Evolutionary conservation across 1,140 invertebrate genomes (phyloP), one percentile per base, ranked within the genome.

Genomic region (Apis florea): DNA sequence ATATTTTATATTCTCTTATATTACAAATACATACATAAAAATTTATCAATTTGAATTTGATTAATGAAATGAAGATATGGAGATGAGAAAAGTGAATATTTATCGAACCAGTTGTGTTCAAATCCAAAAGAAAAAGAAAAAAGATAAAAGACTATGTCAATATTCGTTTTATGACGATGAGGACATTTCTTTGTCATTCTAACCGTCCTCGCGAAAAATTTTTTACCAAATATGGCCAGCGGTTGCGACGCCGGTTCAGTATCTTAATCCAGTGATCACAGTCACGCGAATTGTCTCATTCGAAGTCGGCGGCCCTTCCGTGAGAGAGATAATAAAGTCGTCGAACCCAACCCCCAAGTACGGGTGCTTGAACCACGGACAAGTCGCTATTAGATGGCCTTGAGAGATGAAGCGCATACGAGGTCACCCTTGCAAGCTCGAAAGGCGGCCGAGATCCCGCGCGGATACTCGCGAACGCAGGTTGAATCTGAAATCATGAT

Each of bases 301-400:
- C 89, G 59, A 85, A 81, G 80, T 64, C 75, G 54, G 69, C 78
- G 19, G 77, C 66, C 58, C 79, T 84, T 61, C 67, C 71, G 71
- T 56, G 21, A 71, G 47, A 73, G 5, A 67, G 74, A 84, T 90
- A 91, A 92, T 92, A 92, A 92, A 92, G 89, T 82, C 70, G 74
- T 85, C 74, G 71, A 21, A 59, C 26, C 67, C 63, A 76, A 74
- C 66, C 84, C 80, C 26, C 63, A 56, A 40, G 26, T 67, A 68
- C 74, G 53, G n/a, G n/a, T 56, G 69, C 73, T 58, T 80, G 84
- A 68, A 75, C n/a, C 66, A 83, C 54, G 54, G 67, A 64, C 77
- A 70, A 79, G 85, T 91, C 84, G 85, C 73, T 78, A 77, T 75
- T 83, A 90, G 91, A 92, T 92, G 91, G 89, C 92, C 92, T 93